Percentiles rank a stretch among this genome's conserved stretches.
Evolutionary conservation across 2,797 vertebrate genomes (phyloP).

Genomic region (Acridotheres tristis): DNA sequence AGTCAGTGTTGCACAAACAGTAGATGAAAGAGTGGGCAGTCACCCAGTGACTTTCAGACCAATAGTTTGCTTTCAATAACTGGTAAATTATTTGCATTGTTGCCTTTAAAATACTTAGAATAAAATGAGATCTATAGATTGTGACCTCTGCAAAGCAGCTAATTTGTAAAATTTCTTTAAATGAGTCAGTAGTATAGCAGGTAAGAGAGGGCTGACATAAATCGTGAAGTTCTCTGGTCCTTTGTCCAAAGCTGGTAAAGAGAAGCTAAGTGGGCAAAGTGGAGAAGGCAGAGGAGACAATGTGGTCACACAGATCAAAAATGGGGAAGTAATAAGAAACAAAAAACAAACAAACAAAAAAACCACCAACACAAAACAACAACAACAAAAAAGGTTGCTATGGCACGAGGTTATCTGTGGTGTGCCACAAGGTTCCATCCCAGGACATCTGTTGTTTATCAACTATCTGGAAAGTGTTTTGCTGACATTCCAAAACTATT

Average conservation of each 20-base stretch:
- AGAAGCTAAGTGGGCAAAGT: neutral
- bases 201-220: neutral
- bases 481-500: conserved; percentile 19
- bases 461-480: conserved; percentile 18
- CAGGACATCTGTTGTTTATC: conserved; percentile 27
- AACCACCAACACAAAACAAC: too few relatives aligned
- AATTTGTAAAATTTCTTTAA: neutral
- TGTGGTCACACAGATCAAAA: neutral
- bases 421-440: conserved; percentile 9
- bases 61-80: neutral
- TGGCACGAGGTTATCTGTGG: conserved; percentile 5
- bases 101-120: neutral
- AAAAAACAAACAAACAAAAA: neutral
- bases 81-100: neutral
- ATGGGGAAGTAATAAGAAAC: neutral
- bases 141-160: neutral
- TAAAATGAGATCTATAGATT: neutral
- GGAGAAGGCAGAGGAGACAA: neutral
- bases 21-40: neutral
- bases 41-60: neutral
- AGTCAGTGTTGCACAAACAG: neutral
- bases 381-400: neutral
- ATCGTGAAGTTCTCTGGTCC: neutral
- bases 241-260: neutral
- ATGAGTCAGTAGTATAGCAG: neutral